Conservation (phyloP, 1,140 invertebrate species). For the Drosophila willistoni region DNA sequence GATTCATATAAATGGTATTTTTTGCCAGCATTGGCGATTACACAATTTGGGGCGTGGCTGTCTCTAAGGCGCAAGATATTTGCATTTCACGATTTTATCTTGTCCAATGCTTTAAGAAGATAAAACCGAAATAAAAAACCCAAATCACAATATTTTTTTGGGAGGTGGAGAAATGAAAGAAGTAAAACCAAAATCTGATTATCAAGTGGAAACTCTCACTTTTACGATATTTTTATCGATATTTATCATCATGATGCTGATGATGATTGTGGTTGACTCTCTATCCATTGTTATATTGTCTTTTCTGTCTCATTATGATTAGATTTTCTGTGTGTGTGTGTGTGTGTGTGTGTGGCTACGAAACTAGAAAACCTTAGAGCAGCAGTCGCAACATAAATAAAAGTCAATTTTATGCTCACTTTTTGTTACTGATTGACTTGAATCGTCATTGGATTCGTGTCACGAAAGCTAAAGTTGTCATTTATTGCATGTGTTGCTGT, state of each 20-base stretch:
- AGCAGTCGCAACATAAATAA: constrained; percentile 52
- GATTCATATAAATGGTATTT: constrained; percentile 16
- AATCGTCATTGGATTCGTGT: constrained; percentile 47
- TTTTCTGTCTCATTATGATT: constrained; percentile 74
- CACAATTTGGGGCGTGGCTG: constrained; percentile 60
- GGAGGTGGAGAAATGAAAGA: constrained; percentile 41
- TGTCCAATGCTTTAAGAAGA: constrained; percentile 22
- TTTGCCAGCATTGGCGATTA: constrained; percentile 46
- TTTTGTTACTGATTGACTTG: constrained; percentile 70
- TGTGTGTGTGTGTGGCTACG: constrained; percentile 63
- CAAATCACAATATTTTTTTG: neutral
- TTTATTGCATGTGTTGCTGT: constrained; percentile 33
- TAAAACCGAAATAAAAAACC: constrained; percentile 37
- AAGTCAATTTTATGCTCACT: constrained; percentile 79
- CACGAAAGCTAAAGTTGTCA: constrained; percentile 42
- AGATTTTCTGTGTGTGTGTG: constrained; percentile 70
- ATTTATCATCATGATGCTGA: constrained; percentile 43
- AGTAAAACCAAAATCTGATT: constrained; percentile 55
- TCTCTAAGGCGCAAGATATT: constrained; percentile 55
- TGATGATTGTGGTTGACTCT: constrained; percentile 9
- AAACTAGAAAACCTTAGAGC: constrained; percentile 27
- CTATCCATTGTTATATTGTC: constrained; percentile 43
- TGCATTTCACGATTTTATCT: constrained; percentile 48
- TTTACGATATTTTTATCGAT: too few relatives aligned
- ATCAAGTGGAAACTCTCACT: constrained; percentile 79